Evolutionary conservation across 2,888 invertebrate genomes (phyloP).

Genomic region (Nomada hirtipes): DNA sequence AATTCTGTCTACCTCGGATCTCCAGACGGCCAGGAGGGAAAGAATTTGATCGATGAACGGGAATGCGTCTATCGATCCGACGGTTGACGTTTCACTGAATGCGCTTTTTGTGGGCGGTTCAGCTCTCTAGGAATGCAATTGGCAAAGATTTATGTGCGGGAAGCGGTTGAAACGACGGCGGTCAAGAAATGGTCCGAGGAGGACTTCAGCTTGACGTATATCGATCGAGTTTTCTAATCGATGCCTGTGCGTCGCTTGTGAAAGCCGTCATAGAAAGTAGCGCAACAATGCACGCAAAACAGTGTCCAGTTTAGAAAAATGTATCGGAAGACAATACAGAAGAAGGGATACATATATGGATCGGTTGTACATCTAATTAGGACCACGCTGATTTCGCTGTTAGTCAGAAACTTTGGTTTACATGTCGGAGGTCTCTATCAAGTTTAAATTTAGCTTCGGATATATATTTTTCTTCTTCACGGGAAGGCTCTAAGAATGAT

Average conservation of each 20-base stretch:
- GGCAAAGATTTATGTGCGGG: conserved; percentile 49
- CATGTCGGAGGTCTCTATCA: too few relatives aligned
- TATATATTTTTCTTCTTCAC: too few relatives aligned
- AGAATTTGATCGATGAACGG: conserved; percentile 33
- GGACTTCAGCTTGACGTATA: conserved; percentile 30
- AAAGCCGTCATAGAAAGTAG: neutral
- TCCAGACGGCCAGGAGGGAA: neutral
- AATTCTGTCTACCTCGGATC: neutral
- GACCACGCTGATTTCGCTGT: too few relatives aligned
- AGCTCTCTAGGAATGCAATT: conserved; percentile 33
- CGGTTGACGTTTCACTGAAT: conserved; percentile 45
- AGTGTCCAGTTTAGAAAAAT: neutral
- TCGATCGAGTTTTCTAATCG: conserved; percentile 48
- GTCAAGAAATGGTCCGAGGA: conserved; percentile 33
- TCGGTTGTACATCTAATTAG: too few relatives aligned
- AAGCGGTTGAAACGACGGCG: conserved; percentile 5
- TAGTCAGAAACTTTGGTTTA: too few relatives aligned
- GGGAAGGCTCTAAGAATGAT: too few relatives aligned
- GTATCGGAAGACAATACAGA: too few relatives aligned
- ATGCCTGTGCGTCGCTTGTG: neutral
- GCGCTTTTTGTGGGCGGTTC: conserved; percentile 18
- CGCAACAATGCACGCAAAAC: neutral
- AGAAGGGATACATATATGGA: too few relatives aligned
- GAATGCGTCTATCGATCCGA: conserved; percentile 22
- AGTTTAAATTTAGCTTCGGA: too few relatives aligned